Conservation (phyloP, 2,888 invertebrate genomes). For the Keiferia lycopersicella region DNA sequence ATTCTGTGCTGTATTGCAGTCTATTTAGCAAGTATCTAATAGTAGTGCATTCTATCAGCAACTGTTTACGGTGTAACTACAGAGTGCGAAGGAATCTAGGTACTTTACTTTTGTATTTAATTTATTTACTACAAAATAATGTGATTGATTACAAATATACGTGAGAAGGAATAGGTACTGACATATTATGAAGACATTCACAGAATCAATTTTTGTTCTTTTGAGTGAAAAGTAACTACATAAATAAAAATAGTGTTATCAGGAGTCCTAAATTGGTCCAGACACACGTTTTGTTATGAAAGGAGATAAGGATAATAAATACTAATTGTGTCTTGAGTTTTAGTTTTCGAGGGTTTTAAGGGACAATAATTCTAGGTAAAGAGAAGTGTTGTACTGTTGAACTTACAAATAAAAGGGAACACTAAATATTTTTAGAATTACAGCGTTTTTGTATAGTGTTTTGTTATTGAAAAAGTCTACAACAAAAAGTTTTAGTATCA, state of each 20-base stretch:
- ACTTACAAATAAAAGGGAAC: no score
- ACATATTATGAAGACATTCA: background rate
- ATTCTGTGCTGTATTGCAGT: slow-evolving; percentile 35
- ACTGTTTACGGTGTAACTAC: slow-evolving; percentile 42
- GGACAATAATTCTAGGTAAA: no score
- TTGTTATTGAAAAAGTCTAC: slow-evolving; percentile 3
- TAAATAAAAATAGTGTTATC: no score
- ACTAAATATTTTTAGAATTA: background rate
- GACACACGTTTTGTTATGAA: background rate
- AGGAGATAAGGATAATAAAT: no score
- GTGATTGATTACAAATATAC: background rate
- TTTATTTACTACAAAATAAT: background rate
- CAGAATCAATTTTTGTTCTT: background rate
- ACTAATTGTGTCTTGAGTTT: no score
- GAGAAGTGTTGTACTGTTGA: no score
- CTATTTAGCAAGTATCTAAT: slow-evolving; percentile 37
- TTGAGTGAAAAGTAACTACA: background rate
- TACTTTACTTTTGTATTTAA: slow-evolving; percentile 35
- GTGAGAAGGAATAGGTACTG: background rate
- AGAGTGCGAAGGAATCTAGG: slow-evolving; percentile 51
- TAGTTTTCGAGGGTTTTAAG: no score
- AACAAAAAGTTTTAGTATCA: background rate
- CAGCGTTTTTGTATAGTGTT: background rate
- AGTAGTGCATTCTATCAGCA: slow-evolving; percentile 41
- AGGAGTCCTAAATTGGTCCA: background rate